phyloP scores from a whole-genome alignment of 1,140 invertebrate species.

The Drosophila melanogaster region DNA sequence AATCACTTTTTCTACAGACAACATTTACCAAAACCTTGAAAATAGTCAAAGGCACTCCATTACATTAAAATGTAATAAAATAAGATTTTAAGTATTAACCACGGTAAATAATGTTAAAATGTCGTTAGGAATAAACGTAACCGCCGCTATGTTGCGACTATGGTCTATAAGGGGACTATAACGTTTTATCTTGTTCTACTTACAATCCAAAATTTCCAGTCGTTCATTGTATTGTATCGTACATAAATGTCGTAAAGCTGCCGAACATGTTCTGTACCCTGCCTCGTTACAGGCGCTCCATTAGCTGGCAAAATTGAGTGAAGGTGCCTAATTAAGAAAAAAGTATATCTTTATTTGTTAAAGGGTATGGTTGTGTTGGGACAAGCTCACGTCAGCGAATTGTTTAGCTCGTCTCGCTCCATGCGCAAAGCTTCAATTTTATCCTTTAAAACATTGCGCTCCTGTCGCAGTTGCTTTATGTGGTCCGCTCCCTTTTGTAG shows the following conservation, averaged over 20 bases:
- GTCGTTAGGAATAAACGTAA: too few species aligned
- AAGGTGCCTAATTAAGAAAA: slow-evolving; percentile 89
- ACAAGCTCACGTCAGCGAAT: slow-evolving; percentile 89
- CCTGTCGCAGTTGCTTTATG: slow-evolving; percentile 94
- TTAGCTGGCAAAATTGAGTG: slow-evolving; percentile 97
- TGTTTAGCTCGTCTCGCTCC: slow-evolving; percentile 95
- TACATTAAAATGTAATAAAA: too few species aligned
- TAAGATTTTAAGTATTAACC: too few species aligned
- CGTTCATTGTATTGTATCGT: slow-evolving; percentile 91
- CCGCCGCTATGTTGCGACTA: too few species aligned
- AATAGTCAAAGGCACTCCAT: too few species aligned
- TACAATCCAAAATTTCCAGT: slow-evolving; percentile 99
- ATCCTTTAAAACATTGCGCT: slow-evolving; percentile 94
- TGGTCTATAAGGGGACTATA: too few species aligned
- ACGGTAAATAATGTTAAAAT: too few species aligned
- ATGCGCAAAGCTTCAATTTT: slow-evolving; percentile 94
- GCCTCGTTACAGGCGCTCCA: slow-evolving; percentile 95
- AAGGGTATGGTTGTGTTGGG: slow-evolving; percentile 58
- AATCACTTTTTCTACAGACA: too few species aligned
- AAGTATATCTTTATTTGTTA: background rate
- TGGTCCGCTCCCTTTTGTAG: slow-evolving; percentile 98
- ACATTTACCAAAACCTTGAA: too few species aligned
- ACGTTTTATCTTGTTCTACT: slow-evolving; percentile 21
- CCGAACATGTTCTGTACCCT: slow-evolving; percentile 95
- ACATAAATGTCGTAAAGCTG: slow-evolving; percentile 98